These are phyloP conservation scores for Cotesia congregata DNA, from an alignment of 2,888 invertebrate species.

Conservation along the genomic window DNA sequence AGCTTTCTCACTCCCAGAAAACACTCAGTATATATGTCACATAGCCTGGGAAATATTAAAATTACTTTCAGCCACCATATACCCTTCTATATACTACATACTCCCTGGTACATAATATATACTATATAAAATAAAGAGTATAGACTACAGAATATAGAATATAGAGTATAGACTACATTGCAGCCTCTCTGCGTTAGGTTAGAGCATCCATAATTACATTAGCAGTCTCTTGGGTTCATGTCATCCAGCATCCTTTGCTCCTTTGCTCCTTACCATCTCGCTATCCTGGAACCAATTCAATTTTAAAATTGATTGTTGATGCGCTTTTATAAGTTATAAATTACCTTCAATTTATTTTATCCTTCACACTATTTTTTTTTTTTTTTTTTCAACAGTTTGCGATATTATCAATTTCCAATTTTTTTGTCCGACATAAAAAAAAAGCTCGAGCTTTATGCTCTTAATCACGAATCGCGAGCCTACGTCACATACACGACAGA, in stretches of 20 bases:
- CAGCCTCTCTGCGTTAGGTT: neutral
- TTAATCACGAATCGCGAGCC: too few species aligned
- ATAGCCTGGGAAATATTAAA: slow-evolving; percentile 43
- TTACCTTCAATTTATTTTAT: slow-evolving; percentile 2
- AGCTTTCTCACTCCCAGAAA: neutral
- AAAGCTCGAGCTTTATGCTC: too few species aligned
- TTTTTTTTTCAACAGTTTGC: too few species aligned
- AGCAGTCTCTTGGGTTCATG: slow-evolving; percentile 26
- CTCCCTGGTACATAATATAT: slow-evolving; percentile 16
- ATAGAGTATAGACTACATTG: too few species aligned
- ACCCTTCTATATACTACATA: slow-evolving; percentile 33
- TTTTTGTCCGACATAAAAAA: too few species aligned
- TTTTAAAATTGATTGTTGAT: slow-evolving; percentile 3
- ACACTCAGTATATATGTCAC: neutral
- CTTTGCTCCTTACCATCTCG: neutral
- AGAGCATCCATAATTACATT: slow-evolving; percentile 30
- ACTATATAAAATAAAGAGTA: neutral
- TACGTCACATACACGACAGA: too few species aligned
- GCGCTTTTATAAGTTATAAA: neutral
- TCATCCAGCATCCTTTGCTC: neutral
- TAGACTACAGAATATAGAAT: too few species aligned
- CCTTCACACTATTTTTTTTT: too few species aligned
- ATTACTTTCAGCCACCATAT: slow-evolving; percentile 43
- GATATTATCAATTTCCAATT: too few species aligned
- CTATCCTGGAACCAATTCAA: slow-evolving; percentile 1